Conservation (phyloP, 1,140 invertebrate species). For the Charaxes varanes region DNA sequence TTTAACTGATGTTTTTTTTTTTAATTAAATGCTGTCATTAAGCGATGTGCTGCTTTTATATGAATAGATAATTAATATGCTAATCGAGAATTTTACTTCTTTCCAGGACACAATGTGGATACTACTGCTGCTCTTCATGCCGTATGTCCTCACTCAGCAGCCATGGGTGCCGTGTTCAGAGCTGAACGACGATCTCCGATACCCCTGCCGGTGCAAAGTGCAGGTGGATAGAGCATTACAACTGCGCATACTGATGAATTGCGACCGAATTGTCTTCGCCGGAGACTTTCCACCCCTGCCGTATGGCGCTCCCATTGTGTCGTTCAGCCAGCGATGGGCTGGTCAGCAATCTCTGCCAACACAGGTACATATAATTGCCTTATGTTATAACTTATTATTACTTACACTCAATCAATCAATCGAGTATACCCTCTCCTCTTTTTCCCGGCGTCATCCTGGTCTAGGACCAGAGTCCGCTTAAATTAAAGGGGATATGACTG, state of each 20-base stretch:
- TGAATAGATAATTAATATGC: too few species aligned
- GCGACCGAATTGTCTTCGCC: slow-evolving; percentile 87
- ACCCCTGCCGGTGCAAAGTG: slow-evolving; percentile 77
- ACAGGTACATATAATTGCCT: slow-evolving; percentile 68
- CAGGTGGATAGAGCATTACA: slow-evolving; percentile 64
- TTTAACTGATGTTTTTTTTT: too few species aligned
- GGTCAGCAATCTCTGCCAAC: slow-evolving; percentile 87
- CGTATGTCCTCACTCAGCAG: slow-evolving; percentile 35
- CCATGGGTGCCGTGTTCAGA: slow-evolving; percentile 78
- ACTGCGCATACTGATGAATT: slow-evolving; percentile 80
- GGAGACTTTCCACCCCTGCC: slow-evolving; percentile 83
- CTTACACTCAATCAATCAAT: too few species aligned
- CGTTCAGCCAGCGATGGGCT: slow-evolving; percentile 83
- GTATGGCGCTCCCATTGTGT: slow-evolving; percentile 82
- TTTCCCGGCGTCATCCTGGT: too few species aligned
- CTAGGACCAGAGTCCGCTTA: too few species aligned
- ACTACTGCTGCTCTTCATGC: slow-evolving; percentile 37
- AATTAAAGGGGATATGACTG: too few species aligned
- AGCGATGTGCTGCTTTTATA: too few species aligned
- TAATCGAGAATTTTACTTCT: slow-evolving; percentile 10
- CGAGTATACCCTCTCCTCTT: too few species aligned
- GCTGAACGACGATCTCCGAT: slow-evolving; percentile 77
- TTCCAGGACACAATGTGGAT: slow-evolving; percentile 51
- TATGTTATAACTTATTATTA: slow-evolving; percentile 2
- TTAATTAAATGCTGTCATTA: too few species aligned